These are phyloP conservation scores for Ficedula albicollis DNA, from an alignment of 2,797 vertebrate species.

Conservation along the genomic window DNA sequence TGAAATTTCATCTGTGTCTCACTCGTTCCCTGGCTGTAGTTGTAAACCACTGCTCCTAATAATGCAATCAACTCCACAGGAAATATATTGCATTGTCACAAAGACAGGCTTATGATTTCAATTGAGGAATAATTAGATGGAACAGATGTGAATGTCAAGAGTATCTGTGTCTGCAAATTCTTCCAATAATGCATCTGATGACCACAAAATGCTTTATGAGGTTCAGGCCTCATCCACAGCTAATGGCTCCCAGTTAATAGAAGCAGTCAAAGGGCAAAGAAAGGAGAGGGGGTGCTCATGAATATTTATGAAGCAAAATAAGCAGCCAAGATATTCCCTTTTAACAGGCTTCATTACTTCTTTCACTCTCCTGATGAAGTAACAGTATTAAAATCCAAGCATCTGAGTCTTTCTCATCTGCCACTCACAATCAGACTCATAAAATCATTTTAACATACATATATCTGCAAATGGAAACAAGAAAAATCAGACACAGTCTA, in stretches of 20 bases:
- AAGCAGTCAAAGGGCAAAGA: slow-evolving; percentile 66
- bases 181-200: slow-evolving; percentile 48
- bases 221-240: slow-evolving; percentile 62
- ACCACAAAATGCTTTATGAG: slow-evolving; percentile 60
- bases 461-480: background rate
- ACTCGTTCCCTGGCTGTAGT: background rate
- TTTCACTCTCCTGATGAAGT: slow-evolving; percentile 28
- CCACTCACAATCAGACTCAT: slow-evolving; percentile 53
- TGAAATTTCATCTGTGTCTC: slow-evolving; percentile 26
- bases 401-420: slow-evolving; percentile 24
- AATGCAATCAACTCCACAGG: slow-evolving; percentile 46
- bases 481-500: background rate
- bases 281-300: slow-evolving; percentile 24
- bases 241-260: slow-evolving; percentile 68
- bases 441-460: slow-evolving; percentile 37
- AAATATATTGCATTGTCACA: slow-evolving; percentile 46
- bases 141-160: slow-evolving; percentile 61
- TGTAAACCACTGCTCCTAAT: slow-evolving; percentile 30
- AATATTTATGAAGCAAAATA: slow-evolving; percentile 67
- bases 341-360: slow-evolving; percentile 50
- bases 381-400: slow-evolving; percentile 41
- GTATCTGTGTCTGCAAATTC: slow-evolving; percentile 45
- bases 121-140: slow-evolving; percentile 25
- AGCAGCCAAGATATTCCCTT: slow-evolving; percentile 16
- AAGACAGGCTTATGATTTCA: slow-evolving; percentile 59